phyloP scores from a whole-genome alignment of 2,113 vertebrate genomes.

The Pteruthius melanotis region DNA sequence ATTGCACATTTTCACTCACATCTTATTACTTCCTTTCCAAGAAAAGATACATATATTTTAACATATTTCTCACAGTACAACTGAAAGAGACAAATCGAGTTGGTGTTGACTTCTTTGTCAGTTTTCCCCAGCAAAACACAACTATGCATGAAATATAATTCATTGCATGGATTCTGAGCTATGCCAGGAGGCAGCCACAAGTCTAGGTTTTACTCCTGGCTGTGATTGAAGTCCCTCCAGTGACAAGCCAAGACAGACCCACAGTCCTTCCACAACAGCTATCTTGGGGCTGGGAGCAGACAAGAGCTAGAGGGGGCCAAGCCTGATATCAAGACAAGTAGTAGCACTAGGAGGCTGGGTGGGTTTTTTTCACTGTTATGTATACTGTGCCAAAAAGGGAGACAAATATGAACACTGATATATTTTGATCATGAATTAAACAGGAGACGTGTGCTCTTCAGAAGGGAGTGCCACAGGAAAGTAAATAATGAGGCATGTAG shows the following conservation, averaged over 20 bases:
- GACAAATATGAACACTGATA: background rate
- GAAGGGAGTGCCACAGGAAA: background rate
- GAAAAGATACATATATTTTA: background rate
- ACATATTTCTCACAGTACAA: background rate
- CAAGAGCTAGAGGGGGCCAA: background rate
- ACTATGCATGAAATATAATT: background rate
- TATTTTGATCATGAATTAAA: constrained; percentile 42
- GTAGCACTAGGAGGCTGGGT: background rate
- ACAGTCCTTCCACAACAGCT: background rate
- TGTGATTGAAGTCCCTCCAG: background rate
- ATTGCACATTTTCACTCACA: rapidly evolving
- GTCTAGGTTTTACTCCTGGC: background rate
- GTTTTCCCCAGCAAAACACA: background rate
- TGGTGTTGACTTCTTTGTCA: background rate
- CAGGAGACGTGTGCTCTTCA: background rate
- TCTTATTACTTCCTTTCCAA: background rate
- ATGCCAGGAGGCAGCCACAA: background rate
- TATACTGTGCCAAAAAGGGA: background rate
- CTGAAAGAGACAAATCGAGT: background rate
- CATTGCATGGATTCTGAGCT: background rate
- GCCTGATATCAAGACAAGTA: background rate
- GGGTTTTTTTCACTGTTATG: background rate
- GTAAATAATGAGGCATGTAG: background rate
- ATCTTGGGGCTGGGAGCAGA: background rate
- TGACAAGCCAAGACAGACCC: background rate